Percentiles rank a stretch among this genome's conserved stretches.
phyloP scores from a whole-genome alignment of 2,797 vertebrate genomes.

The Gadopsis marmoratus region DNA sequence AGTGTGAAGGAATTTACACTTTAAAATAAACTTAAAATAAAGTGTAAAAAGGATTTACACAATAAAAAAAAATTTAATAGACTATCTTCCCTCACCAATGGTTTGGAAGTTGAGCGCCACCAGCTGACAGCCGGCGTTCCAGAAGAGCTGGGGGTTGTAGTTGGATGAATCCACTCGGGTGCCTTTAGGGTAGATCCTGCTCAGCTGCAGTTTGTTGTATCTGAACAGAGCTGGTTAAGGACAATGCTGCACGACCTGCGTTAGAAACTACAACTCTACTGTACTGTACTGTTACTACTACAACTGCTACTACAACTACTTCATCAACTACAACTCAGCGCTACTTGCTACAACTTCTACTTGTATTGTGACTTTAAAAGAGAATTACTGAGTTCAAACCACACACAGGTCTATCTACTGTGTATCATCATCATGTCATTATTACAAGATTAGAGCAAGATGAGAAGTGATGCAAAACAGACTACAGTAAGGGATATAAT shows the following conservation, averaged over 20 bases:
- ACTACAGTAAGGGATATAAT: background rate
- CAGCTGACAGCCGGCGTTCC: conserved; percentile 98
- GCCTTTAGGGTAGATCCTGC: conserved; percentile 98
- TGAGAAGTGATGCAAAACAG: background rate
- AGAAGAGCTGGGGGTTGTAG: conserved; percentile 99
- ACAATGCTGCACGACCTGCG: conserved; percentile 16
- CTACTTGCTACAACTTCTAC: background rate
- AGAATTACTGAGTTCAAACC: background rate
- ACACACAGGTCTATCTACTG: background rate
- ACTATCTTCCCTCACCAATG: conserved; percentile 86
- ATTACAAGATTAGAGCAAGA: background rate
- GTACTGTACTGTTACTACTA: background rate
- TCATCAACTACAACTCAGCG: background rate
- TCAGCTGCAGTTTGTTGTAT: conserved; percentile 98
- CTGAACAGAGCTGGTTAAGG: conserved; percentile 87
- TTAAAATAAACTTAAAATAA: too few relatives aligned
- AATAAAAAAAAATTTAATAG: background rate
- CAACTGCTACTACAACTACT: background rate
- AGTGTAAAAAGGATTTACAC: too few relatives aligned
- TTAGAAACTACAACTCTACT: background rate
- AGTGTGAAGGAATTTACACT: background rate
- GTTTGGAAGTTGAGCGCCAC: conserved; percentile 99
- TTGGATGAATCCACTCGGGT: conserved; percentile 98
- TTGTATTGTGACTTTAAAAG: background rate
- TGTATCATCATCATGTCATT: background rate